Evolutionary conservation across 2,797 vertebrate genomes (phyloP).

Genomic region (Pantherophis vulpinus): DNA sequence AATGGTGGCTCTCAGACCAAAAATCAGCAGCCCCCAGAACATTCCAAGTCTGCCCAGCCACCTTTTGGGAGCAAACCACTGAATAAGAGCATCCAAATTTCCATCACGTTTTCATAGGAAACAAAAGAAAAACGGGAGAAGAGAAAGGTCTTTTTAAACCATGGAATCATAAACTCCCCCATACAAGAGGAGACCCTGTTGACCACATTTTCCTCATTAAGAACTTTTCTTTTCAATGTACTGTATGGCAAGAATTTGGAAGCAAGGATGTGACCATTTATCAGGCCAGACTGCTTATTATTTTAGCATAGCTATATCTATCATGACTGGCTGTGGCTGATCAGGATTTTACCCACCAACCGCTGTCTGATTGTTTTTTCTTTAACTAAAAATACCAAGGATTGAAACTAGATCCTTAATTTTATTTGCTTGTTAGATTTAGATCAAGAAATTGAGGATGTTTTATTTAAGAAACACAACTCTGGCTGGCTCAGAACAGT

Average conservation of each 20-base stretch:
- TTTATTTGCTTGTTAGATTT: background rate
- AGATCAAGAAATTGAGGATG: background rate
- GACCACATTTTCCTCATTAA: background rate
- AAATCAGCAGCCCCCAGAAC: background rate
- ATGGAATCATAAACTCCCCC: background rate
- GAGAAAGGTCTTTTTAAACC: background rate
- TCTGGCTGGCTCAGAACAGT: background rate
- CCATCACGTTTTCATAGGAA: background rate
- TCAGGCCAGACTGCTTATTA: background rate
- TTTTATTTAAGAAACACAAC: background rate
- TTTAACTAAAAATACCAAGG: background rate
- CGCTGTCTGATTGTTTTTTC: background rate
- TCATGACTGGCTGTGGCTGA: background rate
- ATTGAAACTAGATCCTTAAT: background rate
- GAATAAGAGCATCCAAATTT: background rate
- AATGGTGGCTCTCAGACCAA: background rate
- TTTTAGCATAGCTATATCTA: background rate
- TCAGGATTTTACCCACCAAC: background rate
- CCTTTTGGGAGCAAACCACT: background rate
- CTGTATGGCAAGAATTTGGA: background rate
- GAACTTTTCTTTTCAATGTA: background rate
- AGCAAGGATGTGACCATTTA: background rate
- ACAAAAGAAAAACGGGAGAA: background rate
- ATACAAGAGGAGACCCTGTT: background rate
- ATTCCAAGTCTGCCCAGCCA: background rate